Evolutionary conservation across 2,113 vertebrate genomes (phyloP).

Genomic region (Hemiscyllium ocellatum): DNA sequence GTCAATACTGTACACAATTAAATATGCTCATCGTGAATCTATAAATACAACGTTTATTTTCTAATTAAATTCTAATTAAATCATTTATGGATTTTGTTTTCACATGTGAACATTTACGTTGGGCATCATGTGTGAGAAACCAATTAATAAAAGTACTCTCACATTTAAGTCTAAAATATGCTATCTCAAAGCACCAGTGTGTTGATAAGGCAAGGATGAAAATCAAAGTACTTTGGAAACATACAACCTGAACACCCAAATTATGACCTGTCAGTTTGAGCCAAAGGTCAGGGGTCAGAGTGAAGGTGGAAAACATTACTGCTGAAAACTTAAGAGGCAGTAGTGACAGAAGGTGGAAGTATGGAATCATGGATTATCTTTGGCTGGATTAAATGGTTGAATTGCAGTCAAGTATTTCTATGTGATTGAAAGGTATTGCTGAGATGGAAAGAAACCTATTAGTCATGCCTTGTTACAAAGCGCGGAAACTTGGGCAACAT

Average conservation of each 20-base stretch:
- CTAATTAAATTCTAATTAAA: not conserved
- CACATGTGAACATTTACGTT: not conserved
- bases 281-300: not conserved
- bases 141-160: not conserved
- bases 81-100: not conserved
- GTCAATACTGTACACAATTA: not conserved
- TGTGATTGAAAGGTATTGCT: not conserved
- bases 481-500: not conserved
- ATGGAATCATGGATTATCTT: not conserved
- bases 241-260: not conserved
- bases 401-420: not conserved
- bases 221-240: not conserved
- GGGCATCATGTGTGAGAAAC: not conserved
- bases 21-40: not conserved
- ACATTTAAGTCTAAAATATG: not conserved
- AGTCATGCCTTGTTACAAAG: not conserved
- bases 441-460: not conserved
- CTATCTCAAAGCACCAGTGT: not conserved
- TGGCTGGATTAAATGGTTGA: not conserved
- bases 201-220: not conserved
- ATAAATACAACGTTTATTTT: not conserved
- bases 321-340: not conserved
- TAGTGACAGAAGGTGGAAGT: not conserved
- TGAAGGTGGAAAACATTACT: not conserved
- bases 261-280: not conserved